Conservation (phyloP, 2,888 invertebrate genomes). For the Andricus quercusramuli region DNA sequence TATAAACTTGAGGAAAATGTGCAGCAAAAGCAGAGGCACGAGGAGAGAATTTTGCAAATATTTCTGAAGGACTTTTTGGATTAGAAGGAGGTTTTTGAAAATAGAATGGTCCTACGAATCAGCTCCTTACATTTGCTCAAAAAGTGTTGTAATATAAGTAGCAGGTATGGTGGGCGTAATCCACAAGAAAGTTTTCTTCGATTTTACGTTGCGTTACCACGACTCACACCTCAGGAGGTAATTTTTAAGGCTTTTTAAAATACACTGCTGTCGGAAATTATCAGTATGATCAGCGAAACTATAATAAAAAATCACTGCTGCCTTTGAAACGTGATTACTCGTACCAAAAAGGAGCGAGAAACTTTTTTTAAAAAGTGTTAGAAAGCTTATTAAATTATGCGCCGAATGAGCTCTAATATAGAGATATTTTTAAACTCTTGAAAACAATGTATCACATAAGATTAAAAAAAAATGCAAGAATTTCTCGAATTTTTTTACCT, state of each 20-base stretch:
- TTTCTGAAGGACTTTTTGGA: background rate
- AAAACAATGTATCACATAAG: too few species aligned
- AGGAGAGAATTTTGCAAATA: conserved; percentile 14
- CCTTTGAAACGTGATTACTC: too few species aligned
- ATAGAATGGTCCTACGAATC: conserved; percentile 50
- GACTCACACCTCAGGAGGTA: conserved; percentile 78
- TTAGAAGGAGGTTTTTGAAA: background rate
- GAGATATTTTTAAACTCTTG: too few species aligned
- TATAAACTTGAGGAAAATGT: conserved; percentile 26
- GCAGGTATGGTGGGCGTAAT: conserved; percentile 45
- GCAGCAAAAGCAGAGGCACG: conserved; percentile 19
- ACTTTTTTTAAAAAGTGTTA: too few species aligned
- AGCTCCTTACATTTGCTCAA: conserved; percentile 52
- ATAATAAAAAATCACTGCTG: too few species aligned
- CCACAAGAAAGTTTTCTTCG: conserved; percentile 53
- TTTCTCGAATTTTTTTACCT: too few species aligned
- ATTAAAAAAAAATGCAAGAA: too few species aligned
- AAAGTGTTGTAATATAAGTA: conserved; percentile 50
- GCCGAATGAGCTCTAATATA: too few species aligned
- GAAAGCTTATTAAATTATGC: too few species aligned
- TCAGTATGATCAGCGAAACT: too few species aligned
- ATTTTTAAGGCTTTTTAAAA: conserved; percentile 19
- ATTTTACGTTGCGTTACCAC: conserved; percentile 67
- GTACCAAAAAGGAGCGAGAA: too few species aligned
- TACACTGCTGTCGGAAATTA: too few species aligned